Base-by-base conservation (phyloP, 1,140 invertebrate genomes). In the Melipona quadrifasciata region DNA sequence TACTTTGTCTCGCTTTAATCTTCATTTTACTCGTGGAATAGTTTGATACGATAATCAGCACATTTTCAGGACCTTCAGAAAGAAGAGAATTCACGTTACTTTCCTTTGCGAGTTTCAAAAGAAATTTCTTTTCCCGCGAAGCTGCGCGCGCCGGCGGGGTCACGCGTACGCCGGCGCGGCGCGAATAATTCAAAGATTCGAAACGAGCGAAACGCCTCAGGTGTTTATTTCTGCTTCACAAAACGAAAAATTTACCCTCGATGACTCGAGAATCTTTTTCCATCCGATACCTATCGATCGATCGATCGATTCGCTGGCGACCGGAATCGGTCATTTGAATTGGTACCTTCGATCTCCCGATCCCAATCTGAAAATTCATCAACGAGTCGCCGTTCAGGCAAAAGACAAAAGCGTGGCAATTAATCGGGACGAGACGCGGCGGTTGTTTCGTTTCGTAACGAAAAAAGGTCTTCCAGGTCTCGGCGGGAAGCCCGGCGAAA, bases 371-470 rank as follows among this genome's bases (percentile, higher is more conserved):
- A n/a, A n/a, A n/a, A n/a, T n/a, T n/a, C n/a, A n/a, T n/a, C n/a
- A n/a, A n/a, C n/a, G n/a, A n/a, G n/a, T n/a, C n/a, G n/a, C n/a
- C n/a, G n/a, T n/a, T n/a, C n/a, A n/a, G n/a, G n/a, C n/a, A n/a
- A n/a, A 80, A 79, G 79, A 89, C 86, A 88, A 88, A 89, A 89
- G 79, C 79, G 58, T 82, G 58, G 87, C 80, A 86, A 89, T 89
- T 91, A 89, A 89, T 89, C 79, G 82, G 82, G 67, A 72, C 64
- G 73, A 75, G 71, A 84, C 78, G 88, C 83, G 72, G 86, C 73
- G 39, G 39, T 8, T 47, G 39, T 31, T 31, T 47, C 70, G 89
- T 81, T 77, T 76, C 74, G 82, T 79, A 82, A 88, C 83, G 87
- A 80, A 86, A 89, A 86, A 89, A 87, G 87, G 81, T 84, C 78